These are phyloP conservation scores for Trinectes maculatus DNA, from an alignment of 2,113 vertebrate genomes.

Conservation along the genomic window DNA sequence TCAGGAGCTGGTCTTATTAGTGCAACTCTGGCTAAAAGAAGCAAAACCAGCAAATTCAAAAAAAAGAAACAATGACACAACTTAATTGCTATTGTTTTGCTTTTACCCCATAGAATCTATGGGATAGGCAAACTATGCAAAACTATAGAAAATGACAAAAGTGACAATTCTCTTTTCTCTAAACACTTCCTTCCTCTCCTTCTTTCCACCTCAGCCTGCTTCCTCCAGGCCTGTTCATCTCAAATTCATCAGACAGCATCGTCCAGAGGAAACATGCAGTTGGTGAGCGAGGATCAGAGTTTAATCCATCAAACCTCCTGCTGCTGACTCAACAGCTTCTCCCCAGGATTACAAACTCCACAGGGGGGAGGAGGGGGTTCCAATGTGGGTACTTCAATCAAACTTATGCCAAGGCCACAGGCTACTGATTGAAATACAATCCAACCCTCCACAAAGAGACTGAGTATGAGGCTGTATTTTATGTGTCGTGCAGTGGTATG, in stretches of 20 bases:
- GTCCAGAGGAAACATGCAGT: conserved; percentile 48
- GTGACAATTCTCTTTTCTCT: conserved; percentile 42
- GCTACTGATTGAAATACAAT: conserved; percentile 8
- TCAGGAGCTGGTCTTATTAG: too few species aligned
- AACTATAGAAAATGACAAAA: too few species aligned
- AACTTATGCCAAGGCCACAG: conserved; percentile 20
- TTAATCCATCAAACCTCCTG: conserved; percentile 76
- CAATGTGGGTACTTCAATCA: not conserved
- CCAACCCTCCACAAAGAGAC: conserved; percentile 3
- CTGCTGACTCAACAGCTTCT: conserved; percentile 73
- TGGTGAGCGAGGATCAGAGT: conserved; percentile 69
- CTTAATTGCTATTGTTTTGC: too few species aligned
- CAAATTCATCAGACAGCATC: conserved; percentile 61
- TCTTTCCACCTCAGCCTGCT: conserved; percentile 16
- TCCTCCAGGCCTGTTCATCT: conserved; percentile 49
- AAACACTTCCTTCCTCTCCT: conserved; percentile 36
- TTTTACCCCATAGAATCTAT: too few species aligned
- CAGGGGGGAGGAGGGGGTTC: not conserved
- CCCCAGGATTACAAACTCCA: conserved; percentile 65
- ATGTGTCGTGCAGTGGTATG: conserved; percentile 15
- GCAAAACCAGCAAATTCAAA: too few species aligned
- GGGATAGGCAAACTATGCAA: too few species aligned
- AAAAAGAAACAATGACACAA: too few species aligned
- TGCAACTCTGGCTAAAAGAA: too few species aligned
- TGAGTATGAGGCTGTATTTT: too few species aligned